Percentiles rank a stretch among this genome's conserved stretches.
These are phyloP conservation scores for Hippocampus mohnikei DNA, from an alignment of 2,113 vertebrate species.

Conservation along the genomic window DNA sequence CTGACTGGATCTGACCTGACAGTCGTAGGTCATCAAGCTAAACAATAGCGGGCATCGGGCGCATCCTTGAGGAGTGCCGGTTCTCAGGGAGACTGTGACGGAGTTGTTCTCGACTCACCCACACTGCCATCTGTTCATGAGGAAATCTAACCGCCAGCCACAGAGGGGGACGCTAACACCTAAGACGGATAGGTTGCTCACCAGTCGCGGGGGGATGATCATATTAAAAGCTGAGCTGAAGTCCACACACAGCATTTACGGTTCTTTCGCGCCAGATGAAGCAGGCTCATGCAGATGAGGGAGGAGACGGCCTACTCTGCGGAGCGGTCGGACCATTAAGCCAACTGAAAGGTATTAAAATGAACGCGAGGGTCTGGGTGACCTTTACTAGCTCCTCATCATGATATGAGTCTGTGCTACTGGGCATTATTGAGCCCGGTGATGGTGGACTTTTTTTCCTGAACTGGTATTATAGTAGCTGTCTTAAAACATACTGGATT, in stretches of 20 bases:
- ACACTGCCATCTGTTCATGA: not conserved
- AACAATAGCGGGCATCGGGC: not conserved
- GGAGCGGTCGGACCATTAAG: not conserved
- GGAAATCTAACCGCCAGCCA: not conserved
- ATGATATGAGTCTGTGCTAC: not conserved
- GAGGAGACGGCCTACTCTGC: not conserved
- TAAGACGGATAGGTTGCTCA: not conserved
- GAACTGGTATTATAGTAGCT: not conserved
- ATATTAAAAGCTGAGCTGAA: not conserved
- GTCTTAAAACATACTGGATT: not conserved
- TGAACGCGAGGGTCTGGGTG: not conserved
- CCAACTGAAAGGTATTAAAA: not conserved
- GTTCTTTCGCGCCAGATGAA: not conserved
- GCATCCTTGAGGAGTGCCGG: not conserved
- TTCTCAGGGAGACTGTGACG: not conserved
- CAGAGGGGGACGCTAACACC: not conserved
- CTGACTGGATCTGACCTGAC: not conserved
- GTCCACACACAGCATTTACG: no score
- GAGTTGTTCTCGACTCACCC: not conserved
- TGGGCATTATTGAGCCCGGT: not conserved
- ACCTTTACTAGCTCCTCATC: not conserved
- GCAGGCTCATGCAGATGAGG: not conserved
- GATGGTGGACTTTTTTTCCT: not conserved
- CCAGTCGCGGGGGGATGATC: not conserved
- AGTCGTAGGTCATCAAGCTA: not conserved